Evolutionary conservation across 1,140 invertebrate genomes (phyloP).

Genomic region (Microplitis demolitor): DNA sequence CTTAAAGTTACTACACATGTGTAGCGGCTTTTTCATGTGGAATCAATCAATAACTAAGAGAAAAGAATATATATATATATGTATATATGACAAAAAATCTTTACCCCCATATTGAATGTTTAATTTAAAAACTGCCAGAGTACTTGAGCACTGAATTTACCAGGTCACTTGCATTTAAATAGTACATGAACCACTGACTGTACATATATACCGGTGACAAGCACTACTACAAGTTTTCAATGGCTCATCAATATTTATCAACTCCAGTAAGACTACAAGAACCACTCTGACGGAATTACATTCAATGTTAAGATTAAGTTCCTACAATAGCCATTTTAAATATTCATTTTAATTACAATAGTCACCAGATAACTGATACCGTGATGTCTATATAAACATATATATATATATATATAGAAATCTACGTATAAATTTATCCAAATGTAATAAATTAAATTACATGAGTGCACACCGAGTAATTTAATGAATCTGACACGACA

Average conservation of each 20-base stretch:
- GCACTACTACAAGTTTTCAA: neutral
- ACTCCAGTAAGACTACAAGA: neutral
- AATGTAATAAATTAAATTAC: neutral
- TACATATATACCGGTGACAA: neutral
- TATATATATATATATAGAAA: neutral
- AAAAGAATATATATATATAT: neutral
- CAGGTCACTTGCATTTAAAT: neutral
- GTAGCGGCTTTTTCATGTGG: neutral
- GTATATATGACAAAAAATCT: neutral
- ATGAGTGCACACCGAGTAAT: neutral
- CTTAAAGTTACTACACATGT: neutral
- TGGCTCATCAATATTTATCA: constrained; percentile 1
- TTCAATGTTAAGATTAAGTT: neutral
- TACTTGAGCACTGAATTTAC: neutral
- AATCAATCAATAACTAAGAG: too few species aligned
- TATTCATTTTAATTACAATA: too few species aligned
- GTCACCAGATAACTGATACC: neutral
- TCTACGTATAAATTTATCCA: neutral
- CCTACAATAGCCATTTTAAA: neutral
- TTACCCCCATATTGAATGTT: neutral
- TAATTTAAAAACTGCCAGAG: neutral
- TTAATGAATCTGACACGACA: constrained; percentile 1
- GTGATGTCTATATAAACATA: neutral
- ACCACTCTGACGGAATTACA: neutral
- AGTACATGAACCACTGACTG: neutral